phyloP scores from a whole-genome alignment of 64 coral and sea anemone genomes.

The Astreopora myriophthalma region DNA sequence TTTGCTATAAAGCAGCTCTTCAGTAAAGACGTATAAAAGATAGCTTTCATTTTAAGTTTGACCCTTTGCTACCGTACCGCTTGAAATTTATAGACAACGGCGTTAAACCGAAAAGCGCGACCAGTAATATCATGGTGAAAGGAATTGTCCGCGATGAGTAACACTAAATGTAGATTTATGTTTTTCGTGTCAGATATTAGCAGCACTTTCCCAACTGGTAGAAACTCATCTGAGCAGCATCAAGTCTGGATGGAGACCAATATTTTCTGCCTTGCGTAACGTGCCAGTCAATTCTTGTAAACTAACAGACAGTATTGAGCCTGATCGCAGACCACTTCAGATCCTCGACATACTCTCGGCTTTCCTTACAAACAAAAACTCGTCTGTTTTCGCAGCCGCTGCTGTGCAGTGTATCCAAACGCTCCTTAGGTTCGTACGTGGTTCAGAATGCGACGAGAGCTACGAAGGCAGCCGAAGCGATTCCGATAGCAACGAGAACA shows the following conservation, averaged over 20 bases:
- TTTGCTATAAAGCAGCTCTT: no score
- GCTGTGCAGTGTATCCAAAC: constrained; percentile 88
- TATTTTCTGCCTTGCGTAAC: constrained; percentile 77
- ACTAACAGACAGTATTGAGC: constrained; percentile 47
- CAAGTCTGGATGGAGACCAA: constrained; percentile 94
- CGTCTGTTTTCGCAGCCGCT: constrained; percentile 88
- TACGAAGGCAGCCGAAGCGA: constrained; percentile 90
- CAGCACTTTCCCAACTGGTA: constrained; percentile 75
- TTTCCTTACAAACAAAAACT: constrained; percentile 91
- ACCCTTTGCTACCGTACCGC: no score
- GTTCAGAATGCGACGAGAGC: constrained; percentile 61
- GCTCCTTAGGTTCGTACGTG: constrained; percentile 87
- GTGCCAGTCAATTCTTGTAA: constrained; percentile 52
- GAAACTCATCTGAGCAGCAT: constrained; percentile 76
- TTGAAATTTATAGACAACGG: no score
- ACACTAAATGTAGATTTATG: not conserved
- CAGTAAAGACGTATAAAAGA: no score
- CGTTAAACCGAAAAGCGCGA: no score
- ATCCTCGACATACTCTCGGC: constrained; percentile 81
- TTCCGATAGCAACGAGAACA: constrained; percentile 80
- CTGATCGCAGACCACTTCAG: constrained; percentile 58
- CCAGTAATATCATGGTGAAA: no score
- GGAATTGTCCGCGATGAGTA: no score
- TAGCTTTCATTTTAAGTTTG: no score
- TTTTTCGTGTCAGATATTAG: constrained; percentile 63